phyloP scores from a whole-genome alignment of 2,888 invertebrate species.

The Trachelus iudaicus region DNA sequence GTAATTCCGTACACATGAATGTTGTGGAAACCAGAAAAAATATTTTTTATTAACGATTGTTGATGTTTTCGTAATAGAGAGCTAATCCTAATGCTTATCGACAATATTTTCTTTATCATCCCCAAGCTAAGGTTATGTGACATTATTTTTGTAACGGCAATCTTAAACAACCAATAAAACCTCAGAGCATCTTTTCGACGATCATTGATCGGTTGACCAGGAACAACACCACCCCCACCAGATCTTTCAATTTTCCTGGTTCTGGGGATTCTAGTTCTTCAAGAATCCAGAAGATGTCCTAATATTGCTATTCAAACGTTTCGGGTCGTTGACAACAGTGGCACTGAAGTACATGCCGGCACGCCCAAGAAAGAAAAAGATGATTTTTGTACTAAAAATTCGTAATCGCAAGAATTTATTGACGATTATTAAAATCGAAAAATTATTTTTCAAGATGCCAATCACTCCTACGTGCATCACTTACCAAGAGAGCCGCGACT shows the following conservation, averaged over 20 bases:
- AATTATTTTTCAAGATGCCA: not conserved
- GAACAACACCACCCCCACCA: not conserved
- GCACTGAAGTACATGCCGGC: not conserved
- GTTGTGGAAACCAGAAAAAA: not conserved
- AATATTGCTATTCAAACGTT: not conserved
- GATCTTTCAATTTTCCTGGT: not conserved
- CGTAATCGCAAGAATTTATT: not conserved
- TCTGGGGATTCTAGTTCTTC: not conserved
- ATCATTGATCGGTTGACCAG: not conserved
- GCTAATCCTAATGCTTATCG: not conserved
- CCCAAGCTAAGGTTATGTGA: not conserved
- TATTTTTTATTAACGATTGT: not conserved
- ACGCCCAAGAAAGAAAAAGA: not conserved
- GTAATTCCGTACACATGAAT: not conserved
- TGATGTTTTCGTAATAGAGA: not conserved
- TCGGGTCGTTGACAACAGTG: not conserved
- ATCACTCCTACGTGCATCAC: slow-evolving; percentile 25
- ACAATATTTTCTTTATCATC: not conserved
- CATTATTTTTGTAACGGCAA: not conserved
- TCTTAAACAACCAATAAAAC: not conserved
- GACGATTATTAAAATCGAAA: not conserved
- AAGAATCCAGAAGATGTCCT: not conserved
- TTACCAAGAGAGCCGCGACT: slow-evolving; percentile 56
- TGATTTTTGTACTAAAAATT: not conserved
- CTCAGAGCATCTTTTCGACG: not conserved